Conservation (phyloP, 2,888 invertebrate species). For the Prosopocoilus inquinatus region DNA sequence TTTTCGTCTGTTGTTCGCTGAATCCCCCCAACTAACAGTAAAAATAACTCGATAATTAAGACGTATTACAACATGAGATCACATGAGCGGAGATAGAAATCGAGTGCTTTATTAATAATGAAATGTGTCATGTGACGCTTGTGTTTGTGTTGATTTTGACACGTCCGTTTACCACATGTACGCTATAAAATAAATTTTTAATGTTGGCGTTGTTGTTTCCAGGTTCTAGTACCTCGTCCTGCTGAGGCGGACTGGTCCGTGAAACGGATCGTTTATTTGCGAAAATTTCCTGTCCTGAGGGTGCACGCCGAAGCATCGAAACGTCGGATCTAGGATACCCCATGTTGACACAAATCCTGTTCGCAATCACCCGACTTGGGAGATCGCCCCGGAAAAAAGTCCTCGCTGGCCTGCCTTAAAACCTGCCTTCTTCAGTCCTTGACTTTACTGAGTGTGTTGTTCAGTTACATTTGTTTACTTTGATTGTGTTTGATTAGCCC, state of each 20-base stretch:
- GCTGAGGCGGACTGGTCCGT: slow-evolving; percentile 4
- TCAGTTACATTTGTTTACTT: not conserved
- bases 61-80: slow-evolving; percentile 4
- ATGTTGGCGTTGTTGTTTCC: slow-evolving; percentile 11
- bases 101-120: slow-evolving; percentile 11
- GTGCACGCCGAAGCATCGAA: slow-evolving; percentile 28
- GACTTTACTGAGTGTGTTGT: not conserved
- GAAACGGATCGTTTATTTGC: slow-evolving; percentile 13
- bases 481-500: not conserved
- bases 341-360: slow-evolving; percentile 49
- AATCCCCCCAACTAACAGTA: not conserved
- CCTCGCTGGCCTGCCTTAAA: slow-evolving; percentile 9
- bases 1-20: too few relatives aligned
- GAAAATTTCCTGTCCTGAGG: slow-evolving; percentile 16
- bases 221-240: slow-evolving; percentile 12
- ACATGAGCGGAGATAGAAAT: slow-evolving; percentile 14
- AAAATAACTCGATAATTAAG: not conserved
- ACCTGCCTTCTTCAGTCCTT: not conserved
- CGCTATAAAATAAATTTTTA: slow-evolving; percentile 17
- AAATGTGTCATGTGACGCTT: slow-evolving; percentile 11
- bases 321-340: slow-evolving; percentile 46
- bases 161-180: slow-evolving; percentile 11
- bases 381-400: slow-evolving; percentile 50
- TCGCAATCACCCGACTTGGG: slow-evolving; percentile 48
- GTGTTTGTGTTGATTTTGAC: slow-evolving; percentile 16